phyloP scores from a whole-genome alignment of 2,888 invertebrate genomes.

The Caenorhabditis sp. region DNA sequence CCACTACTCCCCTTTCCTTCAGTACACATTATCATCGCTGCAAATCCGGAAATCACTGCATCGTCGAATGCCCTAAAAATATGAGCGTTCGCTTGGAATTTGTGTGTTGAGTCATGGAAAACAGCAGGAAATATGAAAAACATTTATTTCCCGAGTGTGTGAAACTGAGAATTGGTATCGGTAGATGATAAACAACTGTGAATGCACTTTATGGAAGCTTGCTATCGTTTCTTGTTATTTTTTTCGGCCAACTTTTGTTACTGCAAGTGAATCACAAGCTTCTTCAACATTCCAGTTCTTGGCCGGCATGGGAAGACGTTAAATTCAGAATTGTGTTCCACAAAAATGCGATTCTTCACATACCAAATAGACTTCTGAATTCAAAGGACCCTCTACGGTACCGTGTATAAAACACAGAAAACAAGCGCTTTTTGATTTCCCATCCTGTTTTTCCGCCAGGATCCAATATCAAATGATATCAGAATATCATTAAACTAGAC shows the following conservation, averaged over 20 bases:
- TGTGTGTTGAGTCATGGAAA: conserved; percentile 12
- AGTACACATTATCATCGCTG: conserved; percentile 12
- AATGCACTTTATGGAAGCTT: not conserved
- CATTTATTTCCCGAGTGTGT: conserved; percentile 3
- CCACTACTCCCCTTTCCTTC: conserved; percentile 26
- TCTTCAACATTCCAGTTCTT: conserved; percentile 35
- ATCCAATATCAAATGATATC: not conserved
- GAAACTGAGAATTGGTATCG: not conserved
- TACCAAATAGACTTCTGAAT: conserved; percentile 29
- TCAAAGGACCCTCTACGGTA: conserved; percentile 2
- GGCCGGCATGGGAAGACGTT: conserved; percentile 18
- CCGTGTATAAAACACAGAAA: conserved; percentile 31
- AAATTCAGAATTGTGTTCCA: conserved; percentile 53
- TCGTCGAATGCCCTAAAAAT: conserved; percentile 11
- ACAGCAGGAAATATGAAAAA: not conserved
- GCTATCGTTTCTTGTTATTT: conserved; percentile 22
- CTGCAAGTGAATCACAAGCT: conserved; percentile 22
- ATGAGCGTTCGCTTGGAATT: conserved; percentile 7
- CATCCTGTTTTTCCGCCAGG: conserved; percentile 26
- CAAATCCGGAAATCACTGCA: conserved; percentile 21
- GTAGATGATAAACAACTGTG: not conserved
- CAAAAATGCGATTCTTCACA: conserved; percentile 58
- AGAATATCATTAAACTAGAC: conserved; percentile 25
- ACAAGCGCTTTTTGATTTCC: conserved; percentile 31
- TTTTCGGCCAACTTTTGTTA: conserved; percentile 11